Percentiles rank a stretch among this genome's conserved stretches.
Conservation (phyloP, 1,140 invertebrate species). For the Wasmannia auropunctata region DNA sequence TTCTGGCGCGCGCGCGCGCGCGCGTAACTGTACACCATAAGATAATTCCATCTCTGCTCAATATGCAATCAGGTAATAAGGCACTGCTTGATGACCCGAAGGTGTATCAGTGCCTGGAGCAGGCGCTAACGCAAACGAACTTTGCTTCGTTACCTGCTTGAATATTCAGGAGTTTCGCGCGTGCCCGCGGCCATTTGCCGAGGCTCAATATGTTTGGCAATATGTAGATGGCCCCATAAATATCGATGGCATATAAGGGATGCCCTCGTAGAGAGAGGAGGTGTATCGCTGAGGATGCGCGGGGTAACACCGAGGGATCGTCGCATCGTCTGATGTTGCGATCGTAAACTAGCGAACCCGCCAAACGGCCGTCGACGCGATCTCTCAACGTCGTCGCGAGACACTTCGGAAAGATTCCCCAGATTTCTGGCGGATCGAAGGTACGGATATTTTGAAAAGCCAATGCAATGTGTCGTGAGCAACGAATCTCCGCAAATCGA, state of each 20-base stretch:
- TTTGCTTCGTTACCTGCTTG: conserved; percentile 84
- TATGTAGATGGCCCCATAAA: conserved; percentile 81
- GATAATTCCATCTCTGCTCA: conserved; percentile 66
- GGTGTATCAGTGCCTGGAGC: conserved; percentile 71
- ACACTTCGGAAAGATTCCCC: background rate
- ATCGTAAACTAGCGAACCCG: conserved; percentile 36
- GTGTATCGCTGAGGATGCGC: background rate
- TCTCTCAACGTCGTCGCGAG: conserved; percentile 8
- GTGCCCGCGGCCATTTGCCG: conserved; percentile 81
- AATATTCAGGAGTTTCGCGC: conserved; percentile 84
- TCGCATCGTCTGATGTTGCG: conserved; percentile 35
- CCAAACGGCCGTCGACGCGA: conserved; percentile 30
- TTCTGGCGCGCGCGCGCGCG: background rate
- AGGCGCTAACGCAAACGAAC: conserved; percentile 78
- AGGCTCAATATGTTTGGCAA: conserved; percentile 83
- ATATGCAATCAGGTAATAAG: conserved; percentile 77
- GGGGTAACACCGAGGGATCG: background rate
- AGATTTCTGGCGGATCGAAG: conserved; percentile 30
- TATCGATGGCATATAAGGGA: conserved; percentile 73
- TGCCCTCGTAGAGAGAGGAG: conserved; percentile 52
- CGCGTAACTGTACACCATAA: conserved; percentile 44
- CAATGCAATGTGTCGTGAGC: background rate
- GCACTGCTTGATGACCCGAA: conserved; percentile 72
- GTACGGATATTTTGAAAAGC: background rate
- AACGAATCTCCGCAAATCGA: background rate